These are phyloP conservation scores for Holothuria glaberrima DNA, from an alignment of 35 echinoderm and acorn worm genomes.

Conservation along the genomic window DNA sequence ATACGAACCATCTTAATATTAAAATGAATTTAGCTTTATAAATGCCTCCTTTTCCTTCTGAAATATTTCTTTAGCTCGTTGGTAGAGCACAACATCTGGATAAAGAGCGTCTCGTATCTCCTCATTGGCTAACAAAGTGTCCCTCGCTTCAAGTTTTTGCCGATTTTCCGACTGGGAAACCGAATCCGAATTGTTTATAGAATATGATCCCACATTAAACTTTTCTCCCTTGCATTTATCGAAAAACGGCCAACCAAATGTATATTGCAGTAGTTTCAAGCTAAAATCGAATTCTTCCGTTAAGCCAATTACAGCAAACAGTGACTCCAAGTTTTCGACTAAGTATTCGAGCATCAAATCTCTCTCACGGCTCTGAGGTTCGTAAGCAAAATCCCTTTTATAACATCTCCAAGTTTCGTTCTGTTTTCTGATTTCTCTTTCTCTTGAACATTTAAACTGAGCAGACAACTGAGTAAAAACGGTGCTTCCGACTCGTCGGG, in stretches of 20 bases:
- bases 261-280: constrained; percentile 18
- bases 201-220: constrained; percentile 10
- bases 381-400: too few relatives aligned
- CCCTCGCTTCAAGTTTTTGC: neutral
- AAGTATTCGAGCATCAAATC: too few relatives aligned
- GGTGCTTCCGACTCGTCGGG: neutral
- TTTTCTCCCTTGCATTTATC: constrained; percentile 8
- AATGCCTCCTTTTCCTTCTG: neutral
- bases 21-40: too few relatives aligned
- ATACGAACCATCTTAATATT: too few relatives aligned
- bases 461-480: neutral
- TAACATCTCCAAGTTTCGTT: too few relatives aligned
- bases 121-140: neutral
- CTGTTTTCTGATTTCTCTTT: too few relatives aligned
- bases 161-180: too few relatives aligned
- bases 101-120: neutral
- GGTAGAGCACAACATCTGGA: constrained; percentile 40
- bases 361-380: too few relatives aligned
- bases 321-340: too few relatives aligned
- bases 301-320: constrained; percentile 38
- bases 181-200: too few relatives aligned
- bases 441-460: too few relatives aligned
- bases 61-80: constrained; percentile 39
- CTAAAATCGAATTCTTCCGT: constrained; percentile 52
- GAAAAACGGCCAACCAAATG: constrained; percentile 39